Base-by-base conservation (phyloP, 2,113 vertebrate species). In the Hemicordylus capensis region DNA sequence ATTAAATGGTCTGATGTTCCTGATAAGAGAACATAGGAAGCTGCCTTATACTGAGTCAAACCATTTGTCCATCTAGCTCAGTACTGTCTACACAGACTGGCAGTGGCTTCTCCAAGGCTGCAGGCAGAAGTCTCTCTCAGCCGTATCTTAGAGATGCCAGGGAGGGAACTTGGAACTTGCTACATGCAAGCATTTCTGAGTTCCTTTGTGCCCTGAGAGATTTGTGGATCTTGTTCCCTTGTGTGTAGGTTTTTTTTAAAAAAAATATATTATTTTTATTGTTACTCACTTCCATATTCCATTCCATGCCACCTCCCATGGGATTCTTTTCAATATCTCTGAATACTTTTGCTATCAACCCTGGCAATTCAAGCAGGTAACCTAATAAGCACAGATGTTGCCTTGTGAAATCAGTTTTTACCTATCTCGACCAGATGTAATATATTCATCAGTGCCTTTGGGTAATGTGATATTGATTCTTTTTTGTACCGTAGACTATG, bases 401-500 rank as follows among this genome's bases (percentile, higher is more conserved):
- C 61, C 24, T 77, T 70, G 74, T 79, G 84, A 82, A 66, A 67
- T 58, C 1, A 22, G 17, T 39, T 31, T 74, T 73, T 20, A 54
- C 28, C n/a, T 74, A 9, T 3, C 3, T 87, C 56, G 15, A 64
- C 17, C 7, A 74, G 5, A 80, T 69, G n/a, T 89, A 90, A 83
- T 54, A 3, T 75, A 81, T 89, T 88, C 80, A 81, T 79, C 78
- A 44, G n/a, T 90, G 67, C 22, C 78, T 83, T 81, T 86, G 79
- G 76, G 67, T 59, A 87, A 85, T 80, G 61, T 15, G 80, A 79
- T 83, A 88, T 79, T 86, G 86, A 90, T 88, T 88, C 85, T 80
- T 81, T 84, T 78, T 74, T 59, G 85, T 67, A 72, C 26, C 26
- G 75, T 8, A 84, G 61, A 75, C 19, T 73, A 81, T 76, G 78